phyloP scores from a whole-genome alignment of 2,113 vertebrate species.

The Sapayoa aenigma region DNA sequence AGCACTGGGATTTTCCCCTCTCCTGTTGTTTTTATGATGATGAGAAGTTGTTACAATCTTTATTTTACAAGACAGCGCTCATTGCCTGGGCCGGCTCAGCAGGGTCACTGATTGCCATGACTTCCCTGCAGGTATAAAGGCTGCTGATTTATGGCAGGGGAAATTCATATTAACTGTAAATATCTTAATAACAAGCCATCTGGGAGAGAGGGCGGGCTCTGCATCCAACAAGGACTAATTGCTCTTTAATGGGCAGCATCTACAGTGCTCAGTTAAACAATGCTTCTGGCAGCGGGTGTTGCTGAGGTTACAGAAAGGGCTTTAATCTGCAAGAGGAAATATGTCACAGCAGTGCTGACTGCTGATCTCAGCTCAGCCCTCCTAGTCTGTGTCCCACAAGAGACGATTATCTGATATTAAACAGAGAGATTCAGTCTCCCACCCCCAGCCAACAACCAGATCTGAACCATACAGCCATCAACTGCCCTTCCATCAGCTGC shows the following conservation, averaged over 20 bases:
- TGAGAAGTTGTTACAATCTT: conserved; percentile 35
- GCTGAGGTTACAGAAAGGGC: conserved; percentile 14
- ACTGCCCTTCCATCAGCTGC: background rate
- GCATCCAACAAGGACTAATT: conserved; percentile 17
- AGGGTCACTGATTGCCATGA: conserved; percentile 15
- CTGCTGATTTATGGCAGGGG: conserved; percentile 35
- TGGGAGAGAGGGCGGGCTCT: background rate
- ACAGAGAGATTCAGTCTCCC: background rate
- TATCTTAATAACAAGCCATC: conserved; percentile 51
- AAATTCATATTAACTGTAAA: conserved; percentile 65
- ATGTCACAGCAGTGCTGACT: background rate
- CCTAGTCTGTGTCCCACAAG: background rate
- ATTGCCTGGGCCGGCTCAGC: background rate
- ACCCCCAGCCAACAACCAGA: rapidly evolving
- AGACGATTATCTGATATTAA: background rate
- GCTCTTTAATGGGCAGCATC: conserved; percentile 39
- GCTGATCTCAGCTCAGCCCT: background rate
- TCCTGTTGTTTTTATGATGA: conserved; percentile 46
- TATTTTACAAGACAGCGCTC: conserved; percentile 18
- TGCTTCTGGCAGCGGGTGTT: background rate
- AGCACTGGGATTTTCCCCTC: conserved; percentile 39
- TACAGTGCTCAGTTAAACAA: background rate
- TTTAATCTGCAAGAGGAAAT: conserved; percentile 28
- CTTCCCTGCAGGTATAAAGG: conserved; percentile 59
- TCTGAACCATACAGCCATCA: rapidly evolving